A percentile compares a stretch with the other conserved stretches of the same genome.
These are phyloP conservation scores for Sciurus carolinensis DNA, from an alignment of 2,797 vertebrate species.

Conservation along the genomic window DNA sequence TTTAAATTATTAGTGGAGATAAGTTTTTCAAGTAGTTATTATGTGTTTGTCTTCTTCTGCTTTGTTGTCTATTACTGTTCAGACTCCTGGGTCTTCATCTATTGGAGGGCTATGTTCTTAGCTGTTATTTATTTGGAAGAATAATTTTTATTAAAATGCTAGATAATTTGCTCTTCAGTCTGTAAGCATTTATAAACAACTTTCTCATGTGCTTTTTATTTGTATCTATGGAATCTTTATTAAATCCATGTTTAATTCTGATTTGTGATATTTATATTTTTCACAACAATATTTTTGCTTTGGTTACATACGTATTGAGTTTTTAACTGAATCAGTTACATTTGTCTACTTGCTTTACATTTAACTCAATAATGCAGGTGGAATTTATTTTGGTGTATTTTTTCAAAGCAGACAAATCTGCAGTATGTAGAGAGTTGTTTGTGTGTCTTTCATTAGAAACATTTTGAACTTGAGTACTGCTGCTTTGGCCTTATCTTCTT, in stretches of 20 bases:
- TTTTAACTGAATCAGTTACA: neutral
- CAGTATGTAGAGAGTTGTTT: neutral
- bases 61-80: neutral
- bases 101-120: neutral
- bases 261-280: neutral
- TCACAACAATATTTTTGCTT: neutral
- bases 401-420: neutral
- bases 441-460: neutral
- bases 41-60: neutral
- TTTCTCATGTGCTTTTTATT: neutral
- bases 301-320: neutral
- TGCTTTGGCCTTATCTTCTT: neutral
- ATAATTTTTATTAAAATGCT: neutral
- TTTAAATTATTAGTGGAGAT: neutral
- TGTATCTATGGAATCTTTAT: neutral
- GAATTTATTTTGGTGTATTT: conserved; percentile 18
- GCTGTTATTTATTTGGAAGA: neutral
- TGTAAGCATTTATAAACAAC: neutral
- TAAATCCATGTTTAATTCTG: neutral
- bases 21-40: neutral
- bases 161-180: neutral
- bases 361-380: neutral
- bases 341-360: neutral
- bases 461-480: neutral
- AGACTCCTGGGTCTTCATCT: neutral